Evolutionary conservation across 2,113 vertebrate species (phyloP).

Genomic region (Phalacrocorax brasilianus): DNA sequence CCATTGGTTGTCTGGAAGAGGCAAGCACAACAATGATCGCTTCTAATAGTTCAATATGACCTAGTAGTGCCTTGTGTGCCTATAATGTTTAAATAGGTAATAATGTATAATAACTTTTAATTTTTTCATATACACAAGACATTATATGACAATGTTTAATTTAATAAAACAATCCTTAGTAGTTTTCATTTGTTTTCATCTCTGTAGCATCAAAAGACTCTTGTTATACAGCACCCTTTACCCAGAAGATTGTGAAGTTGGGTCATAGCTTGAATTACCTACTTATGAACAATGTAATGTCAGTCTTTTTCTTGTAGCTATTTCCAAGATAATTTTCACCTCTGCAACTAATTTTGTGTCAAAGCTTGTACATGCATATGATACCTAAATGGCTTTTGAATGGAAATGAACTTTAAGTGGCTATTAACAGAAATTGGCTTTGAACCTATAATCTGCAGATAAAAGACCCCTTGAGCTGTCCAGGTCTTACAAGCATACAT

Average conservation of each 20-base stretch:
- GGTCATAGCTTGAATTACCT: background rate
- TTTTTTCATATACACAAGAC: background rate
- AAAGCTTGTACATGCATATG: background rate
- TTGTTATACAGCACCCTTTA: background rate
- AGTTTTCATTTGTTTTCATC: background rate
- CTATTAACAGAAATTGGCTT: constrained; percentile 24
- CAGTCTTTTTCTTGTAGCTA: background rate
- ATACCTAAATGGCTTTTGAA: background rate
- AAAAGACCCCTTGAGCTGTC: background rate
- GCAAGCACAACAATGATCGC: background rate
- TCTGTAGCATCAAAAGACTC: background rate
- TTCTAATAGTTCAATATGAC: background rate
- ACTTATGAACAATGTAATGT: background rate
- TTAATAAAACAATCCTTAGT: background rate
- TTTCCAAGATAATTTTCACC: constrained; percentile 22
- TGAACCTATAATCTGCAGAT: background rate
- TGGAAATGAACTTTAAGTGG: constrained; percentile 35
- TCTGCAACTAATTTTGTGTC: constrained; percentile 28
- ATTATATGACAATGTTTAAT: background rate
- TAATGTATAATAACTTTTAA: background rate
- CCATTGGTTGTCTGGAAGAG: background rate
- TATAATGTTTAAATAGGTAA: background rate
- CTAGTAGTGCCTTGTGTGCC: background rate
- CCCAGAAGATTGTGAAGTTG: background rate
- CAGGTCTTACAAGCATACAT: background rate